phyloP scores from a whole-genome alignment of 2,113 vertebrate genomes.

The Salminus brasiliensis region DNA sequence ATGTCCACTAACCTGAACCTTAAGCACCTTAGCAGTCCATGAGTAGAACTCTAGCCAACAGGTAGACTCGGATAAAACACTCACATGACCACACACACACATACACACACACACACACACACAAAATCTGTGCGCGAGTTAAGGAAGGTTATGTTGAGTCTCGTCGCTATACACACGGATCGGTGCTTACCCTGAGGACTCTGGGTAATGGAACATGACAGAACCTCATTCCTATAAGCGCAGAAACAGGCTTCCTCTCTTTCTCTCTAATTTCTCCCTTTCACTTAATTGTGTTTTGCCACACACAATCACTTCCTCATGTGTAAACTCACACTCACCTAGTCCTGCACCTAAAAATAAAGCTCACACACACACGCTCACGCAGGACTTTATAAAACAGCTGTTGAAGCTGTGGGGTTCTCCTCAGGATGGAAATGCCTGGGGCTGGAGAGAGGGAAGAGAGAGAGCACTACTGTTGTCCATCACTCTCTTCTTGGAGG shows the following conservation, averaged over 20 bases:
- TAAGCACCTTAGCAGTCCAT: background rate
- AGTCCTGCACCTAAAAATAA: background rate
- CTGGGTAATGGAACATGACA: conserved; percentile 42
- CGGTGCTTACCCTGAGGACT: conserved; percentile 30
- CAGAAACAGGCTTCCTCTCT: conserved; percentile 49
- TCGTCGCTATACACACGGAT: conserved; percentile 43
- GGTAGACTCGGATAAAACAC: conserved; percentile 27
- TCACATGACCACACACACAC: conserved; percentile 11
- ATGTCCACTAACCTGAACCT: conserved; percentile 26
- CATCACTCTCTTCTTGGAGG: background rate
- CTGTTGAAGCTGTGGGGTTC: background rate
- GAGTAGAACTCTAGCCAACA: background rate
- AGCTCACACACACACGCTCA: background rate
- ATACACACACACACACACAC: no score
- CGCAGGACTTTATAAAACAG: background rate
- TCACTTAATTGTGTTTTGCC: conserved; percentile 6
- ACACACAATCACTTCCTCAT: background rate
- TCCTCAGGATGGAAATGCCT: background rate
- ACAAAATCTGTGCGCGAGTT: conserved; percentile 21
- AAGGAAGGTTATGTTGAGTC: conserved; percentile 33
- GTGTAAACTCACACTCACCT: background rate
- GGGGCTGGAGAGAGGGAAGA: background rate
- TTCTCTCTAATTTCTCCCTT: background rate
- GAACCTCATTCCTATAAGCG: conserved; percentile 46
- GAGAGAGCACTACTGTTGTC: background rate